A percentile compares a stretch with the other conserved stretches of the same genome.
Evolutionary conservation across 2,888 invertebrate species (phyloP).

Genomic region (Eurytoma californica): DNA sequence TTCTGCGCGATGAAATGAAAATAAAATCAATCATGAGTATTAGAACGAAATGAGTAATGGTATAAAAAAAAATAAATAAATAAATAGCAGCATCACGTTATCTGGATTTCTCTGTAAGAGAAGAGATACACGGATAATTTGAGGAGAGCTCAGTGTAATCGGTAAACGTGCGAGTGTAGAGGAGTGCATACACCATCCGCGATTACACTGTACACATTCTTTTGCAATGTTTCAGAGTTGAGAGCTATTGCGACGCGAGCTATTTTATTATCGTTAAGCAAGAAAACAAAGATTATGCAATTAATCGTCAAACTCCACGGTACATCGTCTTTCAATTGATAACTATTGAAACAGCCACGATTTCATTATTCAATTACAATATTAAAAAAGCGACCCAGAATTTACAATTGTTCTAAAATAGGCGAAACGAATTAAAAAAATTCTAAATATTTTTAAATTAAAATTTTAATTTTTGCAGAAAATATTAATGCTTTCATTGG

Average conservation of each 20-base stretch:
- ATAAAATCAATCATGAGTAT: neutral
- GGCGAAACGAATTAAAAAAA: too few species aligned
- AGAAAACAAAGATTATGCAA: constrained; percentile 51
- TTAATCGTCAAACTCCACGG: neutral
- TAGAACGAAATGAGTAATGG: too few species aligned
- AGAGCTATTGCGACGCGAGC: constrained; percentile 21
- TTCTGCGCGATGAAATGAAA: constrained; percentile 79
- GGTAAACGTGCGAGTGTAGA: neutral
- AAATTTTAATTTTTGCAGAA: too few species aligned
- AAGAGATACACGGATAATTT: constrained; percentile 22
- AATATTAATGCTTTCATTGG: too few species aligned
- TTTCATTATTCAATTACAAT: neutral
- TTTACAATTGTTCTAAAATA: too few species aligned
- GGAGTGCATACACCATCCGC: neutral
- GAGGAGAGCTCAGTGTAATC: neutral
- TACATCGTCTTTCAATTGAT: neutral
- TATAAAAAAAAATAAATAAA: neutral
- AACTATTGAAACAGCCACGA: too few species aligned
- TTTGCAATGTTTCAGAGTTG: constrained; percentile 29
- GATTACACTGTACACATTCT: constrained; percentile 35
- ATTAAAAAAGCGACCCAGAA: too few species aligned
- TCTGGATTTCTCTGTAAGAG: neutral
- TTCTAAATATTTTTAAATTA: too few species aligned
- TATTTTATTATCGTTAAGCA: constrained; percentile 40
- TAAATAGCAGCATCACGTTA: neutral